These are phyloP conservation scores for Perccottus glenii DNA, from an alignment of 2,113 vertebrate species.

Conservation along the genomic window DNA sequence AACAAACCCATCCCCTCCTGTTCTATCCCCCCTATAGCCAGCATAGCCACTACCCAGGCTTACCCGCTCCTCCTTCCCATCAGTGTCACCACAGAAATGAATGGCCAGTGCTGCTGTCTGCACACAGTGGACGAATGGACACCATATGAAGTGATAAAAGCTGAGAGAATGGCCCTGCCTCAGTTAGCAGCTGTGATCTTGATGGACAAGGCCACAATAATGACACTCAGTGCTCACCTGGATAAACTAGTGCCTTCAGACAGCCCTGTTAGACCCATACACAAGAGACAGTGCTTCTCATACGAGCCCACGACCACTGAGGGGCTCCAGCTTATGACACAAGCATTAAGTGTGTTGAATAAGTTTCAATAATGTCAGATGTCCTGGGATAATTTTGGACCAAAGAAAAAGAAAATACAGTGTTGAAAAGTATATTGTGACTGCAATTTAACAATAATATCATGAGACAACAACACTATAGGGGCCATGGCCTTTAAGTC, in stretches of 20 bases:
- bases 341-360: slow-evolving; percentile 33
- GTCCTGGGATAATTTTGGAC: too few relatives aligned
- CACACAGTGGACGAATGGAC: slow-evolving; percentile 64
- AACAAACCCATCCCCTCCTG: slow-evolving; percentile 81
- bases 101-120: slow-evolving; percentile 59
- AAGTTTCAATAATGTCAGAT: background rate
- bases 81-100: slow-evolving; percentile 60
- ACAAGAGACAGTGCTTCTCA: slow-evolving; percentile 38
- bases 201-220: slow-evolving; percentile 68
- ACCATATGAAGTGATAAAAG: slow-evolving; percentile 73
- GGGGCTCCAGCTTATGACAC: slow-evolving; percentile 19
- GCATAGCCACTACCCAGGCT: slow-evolving; percentile 34
- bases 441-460: slow-evolving; percentile 43
- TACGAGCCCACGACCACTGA: slow-evolving; percentile 24
- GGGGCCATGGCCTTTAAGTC: slow-evolving; percentile 70
- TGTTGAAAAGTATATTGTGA: background rate
- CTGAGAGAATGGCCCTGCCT: slow-evolving; percentile 62
- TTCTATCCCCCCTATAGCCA: slow-evolving; percentile 32
- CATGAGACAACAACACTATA: slow-evolving; percentile 45
- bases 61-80: slow-evolving; percentile 52
- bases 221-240: slow-evolving; percentile 69
- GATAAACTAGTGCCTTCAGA: slow-evolving; percentile 67
- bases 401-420: too few relatives aligned
- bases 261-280: slow-evolving; percentile 55
- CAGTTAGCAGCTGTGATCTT: slow-evolving; percentile 68